A percentile compares a stretch with the other conserved stretches of the same genome.
Evolutionary conservation across 2,888 invertebrate species (phyloP).

Genomic region (Temnothorax ravouxi): DNA sequence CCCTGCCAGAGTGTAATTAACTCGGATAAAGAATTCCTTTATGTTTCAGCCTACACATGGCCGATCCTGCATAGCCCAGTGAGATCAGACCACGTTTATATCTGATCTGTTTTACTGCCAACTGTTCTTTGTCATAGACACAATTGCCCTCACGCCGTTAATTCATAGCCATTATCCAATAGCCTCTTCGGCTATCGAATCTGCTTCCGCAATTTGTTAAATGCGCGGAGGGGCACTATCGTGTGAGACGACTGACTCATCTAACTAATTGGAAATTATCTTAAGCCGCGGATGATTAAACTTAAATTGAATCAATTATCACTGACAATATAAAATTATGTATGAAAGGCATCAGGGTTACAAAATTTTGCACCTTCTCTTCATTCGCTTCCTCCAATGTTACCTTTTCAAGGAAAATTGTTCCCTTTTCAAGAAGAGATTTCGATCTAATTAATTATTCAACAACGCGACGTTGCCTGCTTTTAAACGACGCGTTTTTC

Average conservation of each 20-base stretch:
- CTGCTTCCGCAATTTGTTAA: conserved; percentile 42
- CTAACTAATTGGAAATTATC: neutral
- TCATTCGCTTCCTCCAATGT: neutral
- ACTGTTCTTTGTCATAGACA: conserved; percentile 46
- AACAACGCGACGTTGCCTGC: conserved; percentile 21
- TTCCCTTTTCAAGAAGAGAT: neutral
- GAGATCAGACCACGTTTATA: conserved; percentile 32
- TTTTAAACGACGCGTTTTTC: conserved; percentile 35
- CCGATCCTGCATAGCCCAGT: neutral
- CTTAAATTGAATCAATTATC: neutral
- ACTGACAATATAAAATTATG: neutral
- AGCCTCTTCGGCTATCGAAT: neutral
- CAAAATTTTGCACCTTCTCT: neutral
- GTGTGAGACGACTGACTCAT: neutral
- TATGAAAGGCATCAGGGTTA: neutral
- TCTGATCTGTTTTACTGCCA: conserved; percentile 49
- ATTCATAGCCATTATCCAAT: conserved; percentile 30
- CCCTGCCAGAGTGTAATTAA: conserved; percentile 65
- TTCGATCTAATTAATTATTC: conserved; percentile 47
- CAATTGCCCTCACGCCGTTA: conserved; percentile 36
- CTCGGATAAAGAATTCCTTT: conserved; percentile 72
- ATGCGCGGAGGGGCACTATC: neutral
- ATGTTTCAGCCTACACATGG: conserved; percentile 39
- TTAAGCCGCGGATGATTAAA: neutral
- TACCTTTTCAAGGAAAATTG: conserved; percentile 6